These are phyloP conservation scores for Caloenas nicobarica DNA, from an alignment of 2,113 vertebrate genomes.

Conservation along the genomic window DNA sequence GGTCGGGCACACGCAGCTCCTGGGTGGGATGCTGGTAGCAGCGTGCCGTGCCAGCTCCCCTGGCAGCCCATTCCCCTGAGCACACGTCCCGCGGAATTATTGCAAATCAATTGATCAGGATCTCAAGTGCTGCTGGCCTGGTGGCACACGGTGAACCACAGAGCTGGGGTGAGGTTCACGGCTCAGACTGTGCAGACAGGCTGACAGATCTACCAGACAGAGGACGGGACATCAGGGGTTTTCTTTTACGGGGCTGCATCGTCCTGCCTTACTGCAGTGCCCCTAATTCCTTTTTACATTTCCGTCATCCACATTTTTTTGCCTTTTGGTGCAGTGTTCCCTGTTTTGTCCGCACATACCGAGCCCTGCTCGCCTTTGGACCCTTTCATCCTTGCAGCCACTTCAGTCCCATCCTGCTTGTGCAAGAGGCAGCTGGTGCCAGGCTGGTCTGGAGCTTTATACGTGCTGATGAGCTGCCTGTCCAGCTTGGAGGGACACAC, in stretches of 20 bases:
- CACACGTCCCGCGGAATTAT: neutral
- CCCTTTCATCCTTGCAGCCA: neutral
- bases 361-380: neutral
- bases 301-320: neutral
- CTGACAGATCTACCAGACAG: neutral
- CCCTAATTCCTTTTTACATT: neutral
- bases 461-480: neutral
- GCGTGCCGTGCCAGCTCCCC: neutral
- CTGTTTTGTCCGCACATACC: rapidly evolving
- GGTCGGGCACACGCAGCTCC: neutral
- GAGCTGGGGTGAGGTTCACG: neutral
- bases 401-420: neutral
- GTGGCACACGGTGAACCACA: too few relatives aligned
- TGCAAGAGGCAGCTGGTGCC: neutral
- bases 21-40: constrained; percentile 13
- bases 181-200: neutral
- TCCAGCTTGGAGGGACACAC: neutral
- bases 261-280: neutral
- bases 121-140: too few relatives aligned
- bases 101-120: too few relatives aligned
- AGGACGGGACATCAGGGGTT: neutral
- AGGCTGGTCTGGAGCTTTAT: neutral
- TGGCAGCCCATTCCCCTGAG: neutral
- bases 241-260: neutral
- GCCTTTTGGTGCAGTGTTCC: neutral